phyloP scores from a whole-genome alignment of 1,140 invertebrate genomes.

The Neocloeon triangulifer region DNA sequence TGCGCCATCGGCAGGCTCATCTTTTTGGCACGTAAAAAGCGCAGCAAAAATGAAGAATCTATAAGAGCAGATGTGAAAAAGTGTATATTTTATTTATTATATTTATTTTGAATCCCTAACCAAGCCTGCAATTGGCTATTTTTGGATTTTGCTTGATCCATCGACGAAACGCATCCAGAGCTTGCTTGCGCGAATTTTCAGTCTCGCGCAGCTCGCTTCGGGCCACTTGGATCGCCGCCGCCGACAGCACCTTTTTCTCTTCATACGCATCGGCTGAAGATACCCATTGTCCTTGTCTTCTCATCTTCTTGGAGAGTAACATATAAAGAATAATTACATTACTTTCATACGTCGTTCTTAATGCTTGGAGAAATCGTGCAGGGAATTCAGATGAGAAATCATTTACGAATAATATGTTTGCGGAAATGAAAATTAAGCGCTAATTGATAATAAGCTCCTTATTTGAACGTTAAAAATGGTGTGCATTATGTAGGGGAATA shows the following conservation, averaged over 20 bases:
- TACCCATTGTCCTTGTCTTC: too few relatives aligned
- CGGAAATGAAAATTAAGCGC: too few relatives aligned
- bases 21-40: conserved; percentile 62
- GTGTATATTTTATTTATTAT: not conserved
- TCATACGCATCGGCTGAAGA: conserved; percentile 25
- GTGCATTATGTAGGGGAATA: too few relatives aligned
- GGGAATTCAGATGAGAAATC: too few relatives aligned
- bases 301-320: too few relatives aligned
- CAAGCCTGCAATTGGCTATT: conserved; percentile 41
- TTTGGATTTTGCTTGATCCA: conserved; percentile 50
- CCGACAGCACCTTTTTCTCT: conserved; percentile 30
- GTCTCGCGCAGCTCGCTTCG: conserved; percentile 44
- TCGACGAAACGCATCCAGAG: conserved; percentile 35
- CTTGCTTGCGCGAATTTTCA: conserved; percentile 34
- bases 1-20: conserved; percentile 62
- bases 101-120: conserved; percentile 18
- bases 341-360: too few relatives aligned
- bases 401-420: too few relatives aligned
- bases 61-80: conserved; percentile 4
- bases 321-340: too few relatives aligned
- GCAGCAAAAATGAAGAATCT: conserved; percentile 52
- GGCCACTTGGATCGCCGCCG: conserved; percentile 35
- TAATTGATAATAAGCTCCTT: too few relatives aligned
- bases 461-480: too few relatives aligned
- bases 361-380: too few relatives aligned